Conservation (phyloP, 2,888 invertebrate genomes). For the Alcis repandata region DNA sequence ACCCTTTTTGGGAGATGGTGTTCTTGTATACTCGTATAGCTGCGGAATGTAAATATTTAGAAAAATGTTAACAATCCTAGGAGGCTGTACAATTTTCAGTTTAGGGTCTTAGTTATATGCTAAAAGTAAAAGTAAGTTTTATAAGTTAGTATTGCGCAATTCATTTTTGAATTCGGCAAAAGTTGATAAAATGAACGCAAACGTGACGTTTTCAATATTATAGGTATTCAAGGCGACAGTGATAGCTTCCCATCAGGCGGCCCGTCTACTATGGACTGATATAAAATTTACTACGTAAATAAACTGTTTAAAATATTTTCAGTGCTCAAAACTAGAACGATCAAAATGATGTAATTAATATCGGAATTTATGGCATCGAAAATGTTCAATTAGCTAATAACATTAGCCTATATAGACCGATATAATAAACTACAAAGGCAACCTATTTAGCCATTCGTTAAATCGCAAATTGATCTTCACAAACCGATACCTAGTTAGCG, state of each 20-base stretch:
- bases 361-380: not conserved
- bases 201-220: too few relatives aligned
- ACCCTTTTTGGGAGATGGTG: constrained; percentile 55
- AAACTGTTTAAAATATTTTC: not conserved
- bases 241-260: too few relatives aligned
- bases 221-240: too few relatives aligned
- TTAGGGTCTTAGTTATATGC: too few relatives aligned
- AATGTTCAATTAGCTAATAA: constrained; percentile 2
- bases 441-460: constrained; percentile 12
- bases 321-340: not conserved
- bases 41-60: constrained; percentile 22
- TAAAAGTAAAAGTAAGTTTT: too few relatives aligned
- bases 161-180: too few relatives aligned
- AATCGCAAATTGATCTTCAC: constrained; percentile 31
- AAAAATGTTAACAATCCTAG: constrained; percentile 6
- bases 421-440: constrained; percentile 10
- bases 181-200: too few relatives aligned
- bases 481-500: constrained; percentile 31
- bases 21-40: constrained; percentile 32
- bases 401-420: not conserved
- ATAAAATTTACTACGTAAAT: too few relatives aligned
- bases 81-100: not conserved
- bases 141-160: too few relatives aligned
- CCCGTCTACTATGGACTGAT: too few relatives aligned
- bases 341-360: not conserved